Evolutionary conservation across 2,113 vertebrate species (phyloP), one percentile per base, ranked within the genome.

Genomic region (Sphaerodactylus townsendi): DNA sequence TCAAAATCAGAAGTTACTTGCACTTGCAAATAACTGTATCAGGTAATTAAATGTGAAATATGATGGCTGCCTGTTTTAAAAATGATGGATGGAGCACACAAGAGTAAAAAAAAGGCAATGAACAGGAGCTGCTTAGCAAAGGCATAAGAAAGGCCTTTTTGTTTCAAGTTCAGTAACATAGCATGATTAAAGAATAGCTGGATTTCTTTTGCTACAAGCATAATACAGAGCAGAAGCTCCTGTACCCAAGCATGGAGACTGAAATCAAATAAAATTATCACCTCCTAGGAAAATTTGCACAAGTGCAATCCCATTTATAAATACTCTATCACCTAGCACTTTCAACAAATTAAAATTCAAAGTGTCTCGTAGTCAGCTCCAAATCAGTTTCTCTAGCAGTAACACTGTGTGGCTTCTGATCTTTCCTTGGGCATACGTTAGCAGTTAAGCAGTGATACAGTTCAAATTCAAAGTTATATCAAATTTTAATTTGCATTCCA

Each of bases 241-340:
- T 56, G 50, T 70, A 71, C 21, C 30, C 81, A 86, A 89, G 87
- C 65, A 85, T 30, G 39, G 71, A 82, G 33, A 44, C 86, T 44
- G 77, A 6, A 77, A 82, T 88, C 86, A 81, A 41, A 48, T 82
- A 85, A 92, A 89, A 35, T 83, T 84, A 73, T 62, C 56, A 73
- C 76, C 30, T 89, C 14, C 77, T 89, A 56, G 86, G 50, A 85
- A 74, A 39, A 85, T 85, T 70, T 35, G 69, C 90, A 62, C 69
- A 48, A 86, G 13, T 83, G 84, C 75, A 89, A 93, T 77, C 66
- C 41, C 88, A 69, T 90, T 71, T 88, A 91, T 91, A 92, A 89
- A 92, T 92, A 90, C 71, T 72, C 11, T 71, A 82, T 23, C 91
- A 50, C 86, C 93, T 93, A 91, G 86, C 87, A 92, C 84, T 77